phyloP scores from a whole-genome alignment of 2,113 vertebrate genomes.

The Xiphophorus hellerii region DNA sequence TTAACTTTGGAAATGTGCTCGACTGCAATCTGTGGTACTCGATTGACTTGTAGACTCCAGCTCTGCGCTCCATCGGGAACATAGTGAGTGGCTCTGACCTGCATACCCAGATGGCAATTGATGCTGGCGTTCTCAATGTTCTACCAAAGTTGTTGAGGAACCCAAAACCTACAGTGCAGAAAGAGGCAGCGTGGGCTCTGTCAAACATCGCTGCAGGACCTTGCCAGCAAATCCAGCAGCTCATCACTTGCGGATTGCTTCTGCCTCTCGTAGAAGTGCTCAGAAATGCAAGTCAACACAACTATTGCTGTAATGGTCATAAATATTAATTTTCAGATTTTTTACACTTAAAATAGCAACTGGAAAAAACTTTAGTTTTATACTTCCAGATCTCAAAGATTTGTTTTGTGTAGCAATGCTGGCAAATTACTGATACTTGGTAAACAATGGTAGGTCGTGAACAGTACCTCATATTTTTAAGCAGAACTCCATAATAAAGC shows the following conservation, averaged over 20 bases:
- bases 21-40: background rate
- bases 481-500: too few species aligned
- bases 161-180: conserved; percentile 82
- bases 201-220: conserved; percentile 93
- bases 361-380: too few species aligned
- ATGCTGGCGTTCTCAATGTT: conserved; percentile 79
- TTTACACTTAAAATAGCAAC: background rate
- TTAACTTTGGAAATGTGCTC: background rate
- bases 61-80: conserved; percentile 88
- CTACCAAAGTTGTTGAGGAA: conserved; percentile 85
- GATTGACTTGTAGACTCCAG: conserved; percentile 81
- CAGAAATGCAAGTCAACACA: conserved; percentile 74
- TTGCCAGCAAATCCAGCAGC: conserved; percentile 86
- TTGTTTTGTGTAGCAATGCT: too few species aligned
- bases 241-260: conserved; percentile 84
- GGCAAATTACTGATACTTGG: too few species aligned
- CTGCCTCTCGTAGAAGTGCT: conserved; percentile 85
- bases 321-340: background rate
- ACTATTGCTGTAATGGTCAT: too few species aligned
- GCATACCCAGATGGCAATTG: conserved; percentile 88
- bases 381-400: too few species aligned
- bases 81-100: conserved; percentile 89
- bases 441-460: too few species aligned
- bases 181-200: conserved; percentile 88
- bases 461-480: too few species aligned